Evolutionary conservation across 2,113 vertebrate genomes (phyloP).

Genomic region (Hydrolagus affinis): DNA sequence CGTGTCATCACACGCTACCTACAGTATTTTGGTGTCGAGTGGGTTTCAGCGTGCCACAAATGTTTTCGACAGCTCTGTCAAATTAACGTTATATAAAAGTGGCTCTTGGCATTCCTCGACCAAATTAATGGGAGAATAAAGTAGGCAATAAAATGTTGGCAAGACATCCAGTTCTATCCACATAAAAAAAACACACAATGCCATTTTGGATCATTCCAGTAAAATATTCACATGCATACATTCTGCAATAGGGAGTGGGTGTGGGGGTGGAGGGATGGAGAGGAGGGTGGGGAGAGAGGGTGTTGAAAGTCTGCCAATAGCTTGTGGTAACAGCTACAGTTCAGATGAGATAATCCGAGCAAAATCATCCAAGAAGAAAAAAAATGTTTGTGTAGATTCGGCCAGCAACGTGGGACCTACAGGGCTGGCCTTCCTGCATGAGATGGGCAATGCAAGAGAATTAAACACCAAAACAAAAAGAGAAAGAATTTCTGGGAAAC

Average conservation of each 20-base stretch:
- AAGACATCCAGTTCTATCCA: slow-evolving; percentile 10
- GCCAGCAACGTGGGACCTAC: too few species aligned
- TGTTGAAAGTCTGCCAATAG: background rate
- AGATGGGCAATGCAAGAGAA: too few species aligned
- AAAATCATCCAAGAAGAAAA: background rate
- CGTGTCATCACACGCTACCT: too few species aligned
- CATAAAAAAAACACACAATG: background rate
- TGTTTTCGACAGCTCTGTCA: background rate
- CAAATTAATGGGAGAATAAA: background rate
- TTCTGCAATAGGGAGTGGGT: background rate
- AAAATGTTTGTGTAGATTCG: too few species aligned
- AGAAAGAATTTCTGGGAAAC: too few species aligned
- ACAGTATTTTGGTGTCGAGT: too few species aligned
- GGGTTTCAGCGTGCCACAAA: too few species aligned
- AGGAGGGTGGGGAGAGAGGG: too few species aligned
- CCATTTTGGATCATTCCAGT: background rate
- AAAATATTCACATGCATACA: background rate
- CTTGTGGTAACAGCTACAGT: background rate
- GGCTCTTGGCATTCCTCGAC: background rate
- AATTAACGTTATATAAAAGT: slow-evolving; percentile 5
- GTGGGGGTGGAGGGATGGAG: too few species aligned
- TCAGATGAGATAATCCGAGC: background rate
- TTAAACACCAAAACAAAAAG: too few species aligned
- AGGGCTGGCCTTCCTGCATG: too few species aligned
- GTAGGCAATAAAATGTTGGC: slow-evolving; percentile 18